Evolutionary conservation across 2,113 vertebrate species (phyloP).

Genomic region (Scartelaos histophorus): DNA sequence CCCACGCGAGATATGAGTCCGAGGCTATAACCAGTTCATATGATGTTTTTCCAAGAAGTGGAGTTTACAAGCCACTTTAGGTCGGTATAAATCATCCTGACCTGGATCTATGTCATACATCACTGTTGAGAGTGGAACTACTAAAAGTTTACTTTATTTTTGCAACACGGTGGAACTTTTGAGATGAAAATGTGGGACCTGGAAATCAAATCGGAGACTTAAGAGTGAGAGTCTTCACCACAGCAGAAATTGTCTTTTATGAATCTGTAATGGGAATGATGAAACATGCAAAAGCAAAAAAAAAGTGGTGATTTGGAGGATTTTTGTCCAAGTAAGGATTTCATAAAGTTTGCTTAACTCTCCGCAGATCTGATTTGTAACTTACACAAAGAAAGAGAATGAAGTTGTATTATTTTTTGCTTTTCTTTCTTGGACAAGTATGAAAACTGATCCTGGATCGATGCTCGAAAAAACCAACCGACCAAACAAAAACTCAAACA

Average conservation of each 20-base stretch:
- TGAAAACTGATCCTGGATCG: too few relatives aligned
- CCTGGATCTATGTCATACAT: conserved; percentile 45
- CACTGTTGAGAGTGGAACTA: conserved; percentile 12
- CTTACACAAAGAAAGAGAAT: too few relatives aligned
- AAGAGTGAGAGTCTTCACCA: neutral
- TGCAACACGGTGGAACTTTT: neutral
- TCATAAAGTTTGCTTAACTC: too few relatives aligned
- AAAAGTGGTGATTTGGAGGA: neutral
- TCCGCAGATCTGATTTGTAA: too few relatives aligned
- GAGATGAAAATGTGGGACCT: neutral
- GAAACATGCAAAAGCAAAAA: neutral
- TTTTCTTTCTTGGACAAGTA: too few relatives aligned
- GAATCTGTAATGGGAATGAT: neutral
- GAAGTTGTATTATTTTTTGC: too few relatives aligned
- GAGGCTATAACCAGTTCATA: conserved; percentile 12
- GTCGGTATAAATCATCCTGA: conserved; percentile 56
- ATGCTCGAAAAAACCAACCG: too few relatives aligned
- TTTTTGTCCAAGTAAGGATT: too few relatives aligned
- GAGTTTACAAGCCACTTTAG: conserved; percentile 41
- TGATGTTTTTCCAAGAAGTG: conserved; percentile 20
- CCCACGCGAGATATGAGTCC: conserved; percentile 28
- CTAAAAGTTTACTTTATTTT: conserved; percentile 6
- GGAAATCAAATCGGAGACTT: neutral
- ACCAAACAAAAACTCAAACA: too few relatives aligned
- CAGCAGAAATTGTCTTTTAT: neutral